Evolutionary conservation across 1,140 invertebrate species (phyloP).

Genomic region (Colletes latitarsis): DNA sequence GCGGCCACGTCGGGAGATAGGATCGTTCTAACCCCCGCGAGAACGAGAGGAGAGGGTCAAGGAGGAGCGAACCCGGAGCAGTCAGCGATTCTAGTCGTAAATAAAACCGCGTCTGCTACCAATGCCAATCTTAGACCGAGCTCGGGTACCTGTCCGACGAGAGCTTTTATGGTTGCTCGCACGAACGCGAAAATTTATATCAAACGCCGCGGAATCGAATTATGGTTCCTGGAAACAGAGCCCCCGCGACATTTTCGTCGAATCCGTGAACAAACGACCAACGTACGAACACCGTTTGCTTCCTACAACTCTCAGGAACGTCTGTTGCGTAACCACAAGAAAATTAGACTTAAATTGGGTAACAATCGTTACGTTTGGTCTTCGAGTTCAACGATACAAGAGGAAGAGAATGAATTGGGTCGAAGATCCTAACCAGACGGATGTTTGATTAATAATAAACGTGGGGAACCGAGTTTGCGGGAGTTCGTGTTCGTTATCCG

Average conservation of each 20-base stretch:
- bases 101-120: slow-evolving; percentile 75
- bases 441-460: too few relatives aligned
- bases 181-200: neutral
- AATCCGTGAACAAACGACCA: too few relatives aligned
- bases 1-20: slow-evolving; percentile 73
- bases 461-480: too few relatives aligned
- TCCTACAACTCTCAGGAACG: neutral
- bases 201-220: neutral
- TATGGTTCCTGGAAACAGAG: neutral
- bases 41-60: slow-evolving; percentile 70
- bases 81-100: slow-evolving; percentile 74
- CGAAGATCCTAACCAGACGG: too few relatives aligned
- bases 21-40: slow-evolving; percentile 72
- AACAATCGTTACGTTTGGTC: too few relatives aligned
- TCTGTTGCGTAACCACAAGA: too few relatives aligned
- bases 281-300: too few relatives aligned
- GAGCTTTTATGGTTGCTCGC: neutral
- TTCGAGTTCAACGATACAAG: too few relatives aligned
- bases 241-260: neutral
- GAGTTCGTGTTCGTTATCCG: neutral
- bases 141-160: neutral
- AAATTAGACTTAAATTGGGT: too few relatives aligned
- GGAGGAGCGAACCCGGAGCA: slow-evolving; percentile 73
- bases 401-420: too few relatives aligned
- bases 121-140: slow-evolving; percentile 71